A percentile compares a stretch with the other conserved stretches of the same genome.
phyloP scores from a whole-genome alignment of 2,888 invertebrate species.

The Pachydiplax longipennis region DNA sequence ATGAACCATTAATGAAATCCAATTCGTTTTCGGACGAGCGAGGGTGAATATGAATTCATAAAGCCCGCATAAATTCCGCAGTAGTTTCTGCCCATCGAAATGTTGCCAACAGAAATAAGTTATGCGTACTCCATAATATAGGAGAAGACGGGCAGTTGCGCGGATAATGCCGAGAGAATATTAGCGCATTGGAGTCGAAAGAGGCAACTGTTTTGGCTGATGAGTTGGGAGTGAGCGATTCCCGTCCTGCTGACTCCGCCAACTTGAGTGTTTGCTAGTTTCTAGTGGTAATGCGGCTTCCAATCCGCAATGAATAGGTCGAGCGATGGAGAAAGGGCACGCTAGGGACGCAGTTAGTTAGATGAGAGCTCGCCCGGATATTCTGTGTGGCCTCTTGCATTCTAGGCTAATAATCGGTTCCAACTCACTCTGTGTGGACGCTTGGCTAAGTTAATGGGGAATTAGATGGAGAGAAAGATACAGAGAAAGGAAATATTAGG shows the following conservation, averaged over 20 bases:
- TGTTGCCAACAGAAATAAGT: no score
- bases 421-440: not conserved
- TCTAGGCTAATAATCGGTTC: not conserved
- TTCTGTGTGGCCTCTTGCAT: not conserved
- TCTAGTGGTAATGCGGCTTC: not conserved
- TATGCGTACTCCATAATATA: no score
- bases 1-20: no score
- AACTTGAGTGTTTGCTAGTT: not conserved
- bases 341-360: not conserved
- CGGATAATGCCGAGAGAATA: not conserved
- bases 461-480: no score
- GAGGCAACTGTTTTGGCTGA: not conserved
- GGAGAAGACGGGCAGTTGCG: no score
- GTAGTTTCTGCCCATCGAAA: no score
- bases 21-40: no score
- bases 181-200: not conserved
- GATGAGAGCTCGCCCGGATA: not conserved
- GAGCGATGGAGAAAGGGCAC: not conserved
- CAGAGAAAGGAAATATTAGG: no score
- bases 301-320: not conserved
- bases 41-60: no score
- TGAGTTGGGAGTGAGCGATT: not conserved
- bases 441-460: no score
- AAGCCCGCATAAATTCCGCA: no score
- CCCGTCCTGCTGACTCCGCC: not conserved